phyloP scores from a whole-genome alignment of 2,797 vertebrate species.

The Pachyuromys duprasi region DNA sequence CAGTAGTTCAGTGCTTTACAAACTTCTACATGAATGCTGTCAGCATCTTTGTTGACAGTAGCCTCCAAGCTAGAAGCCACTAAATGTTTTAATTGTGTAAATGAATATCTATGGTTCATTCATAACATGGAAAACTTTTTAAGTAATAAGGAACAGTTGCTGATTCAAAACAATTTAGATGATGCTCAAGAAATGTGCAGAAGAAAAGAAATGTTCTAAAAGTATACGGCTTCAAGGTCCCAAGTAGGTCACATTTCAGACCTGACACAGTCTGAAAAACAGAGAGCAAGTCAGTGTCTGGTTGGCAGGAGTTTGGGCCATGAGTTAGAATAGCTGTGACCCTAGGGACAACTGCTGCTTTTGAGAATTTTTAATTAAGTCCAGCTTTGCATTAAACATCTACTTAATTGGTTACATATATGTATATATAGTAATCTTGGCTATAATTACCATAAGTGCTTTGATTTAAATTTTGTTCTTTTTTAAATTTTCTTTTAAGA shows the following conservation, averaged over 20 bases:
- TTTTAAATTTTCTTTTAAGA: too few species aligned
- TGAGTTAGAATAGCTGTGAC: fast-evolving
- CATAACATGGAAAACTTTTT: too few species aligned
- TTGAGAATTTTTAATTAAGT: not conserved
- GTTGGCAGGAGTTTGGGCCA: too few species aligned
- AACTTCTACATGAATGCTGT: not conserved
- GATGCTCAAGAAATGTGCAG: not conserved
- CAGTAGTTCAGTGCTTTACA: not conserved
- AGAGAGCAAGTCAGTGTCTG: too few species aligned
- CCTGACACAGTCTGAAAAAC: too few species aligned
- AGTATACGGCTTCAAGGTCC: not conserved
- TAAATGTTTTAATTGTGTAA: not conserved
- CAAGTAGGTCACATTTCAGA: not conserved
- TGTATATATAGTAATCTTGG: not conserved
- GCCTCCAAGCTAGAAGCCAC: not conserved
- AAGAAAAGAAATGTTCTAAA: not conserved
- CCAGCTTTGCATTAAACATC: not conserved
- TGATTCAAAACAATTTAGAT: not conserved
- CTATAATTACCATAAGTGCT: not conserved
- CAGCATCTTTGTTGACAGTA: not conserved
- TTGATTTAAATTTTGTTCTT: conserved; percentile 1
- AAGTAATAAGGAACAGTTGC: not conserved
- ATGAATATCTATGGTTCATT: not conserved
- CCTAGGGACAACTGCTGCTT: not conserved
- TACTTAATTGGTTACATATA: not conserved